Evolutionary conservation across 2,113 vertebrate species (phyloP), one percentile per base, ranked within the genome.

Genomic region (Protobothrops flavoviridis): DNA sequence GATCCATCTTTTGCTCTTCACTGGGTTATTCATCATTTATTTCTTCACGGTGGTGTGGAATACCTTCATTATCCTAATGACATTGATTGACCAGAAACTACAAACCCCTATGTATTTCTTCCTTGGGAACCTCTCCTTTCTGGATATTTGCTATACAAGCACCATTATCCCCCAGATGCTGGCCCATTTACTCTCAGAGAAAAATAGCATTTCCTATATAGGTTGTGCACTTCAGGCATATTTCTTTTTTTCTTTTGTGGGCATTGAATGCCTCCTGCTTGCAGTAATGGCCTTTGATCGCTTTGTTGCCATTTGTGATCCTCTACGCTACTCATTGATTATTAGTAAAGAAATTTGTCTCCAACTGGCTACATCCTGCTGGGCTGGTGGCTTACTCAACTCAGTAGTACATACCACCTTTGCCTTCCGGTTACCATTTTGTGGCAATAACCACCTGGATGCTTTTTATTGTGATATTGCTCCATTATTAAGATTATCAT

Each of bases 381-480:
- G 96, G 96, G 10, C 39, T 2, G 3, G 1, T 29, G 96, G 96
- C 3, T 55, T 93, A 7, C 33, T 96, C 8, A 87, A 96, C 4
- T 81, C 95, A 12, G 12, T 61, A 24, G 6, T 95, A 7, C 94
- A 95, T 29, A 57, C 95, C 0, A 0, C 87, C 2, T 90, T 95
- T 69, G 87, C 96, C 55, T 39, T 95, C 13, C 87, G 93, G 2
- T 91, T 95, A 12, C 95, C 95, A 12, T 97, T 96, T 85, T 97
- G 96, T 90, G 90, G 69, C 1, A 8, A 93, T 21, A 95, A 93
- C 9, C 50, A 87, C 52, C 90, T 97, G 0, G 91, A 96, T 12
- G 95, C 96, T 11, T 96, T 97, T 39, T 96, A 95, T 59, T 97
- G 97, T 94, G 95, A 97, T 93, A 96, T 97, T 29, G 91, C 94